Conservation (phyloP, 2,888 invertebrate genomes). For the Drosophila neoperkinsi region DNA sequence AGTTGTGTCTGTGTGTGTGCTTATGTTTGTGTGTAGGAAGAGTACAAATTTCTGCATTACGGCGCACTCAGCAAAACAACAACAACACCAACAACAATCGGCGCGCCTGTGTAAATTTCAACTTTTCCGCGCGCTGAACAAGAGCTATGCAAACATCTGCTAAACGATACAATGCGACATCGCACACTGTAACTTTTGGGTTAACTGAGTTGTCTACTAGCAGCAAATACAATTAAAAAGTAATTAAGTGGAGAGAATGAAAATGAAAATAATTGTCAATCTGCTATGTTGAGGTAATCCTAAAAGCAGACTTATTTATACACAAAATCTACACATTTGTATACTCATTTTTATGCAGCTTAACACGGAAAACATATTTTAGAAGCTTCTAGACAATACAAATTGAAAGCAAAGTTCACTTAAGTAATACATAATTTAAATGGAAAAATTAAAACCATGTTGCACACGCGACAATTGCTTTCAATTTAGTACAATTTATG, state of each 20-base stretch:
- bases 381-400: neutral
- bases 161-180: slow-evolving; percentile 18
- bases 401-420: neutral
- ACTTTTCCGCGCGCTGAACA: slow-evolving; percentile 66
- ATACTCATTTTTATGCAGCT: neutral
- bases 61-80: slow-evolving; percentile 48
- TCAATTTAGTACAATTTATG: neutral
- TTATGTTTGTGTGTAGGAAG: slow-evolving; percentile 25
- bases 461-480: no score
- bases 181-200: slow-evolving; percentile 19
- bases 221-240: slow-evolving; percentile 11
- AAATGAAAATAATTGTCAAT: neutral
- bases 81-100: slow-evolving; percentile 5
- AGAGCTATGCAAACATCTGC: slow-evolving; percentile 67
- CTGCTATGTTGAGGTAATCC: neutral
- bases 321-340: neutral
- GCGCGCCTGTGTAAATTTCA: slow-evolving; percentile 67
- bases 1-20: slow-evolving; percentile 1
- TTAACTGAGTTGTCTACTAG: slow-evolving; percentile 13
- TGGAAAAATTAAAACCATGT: neutral
- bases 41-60: slow-evolving; percentile 76
- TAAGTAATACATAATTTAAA: neutral
- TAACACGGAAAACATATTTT: neutral
- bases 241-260: neutral
- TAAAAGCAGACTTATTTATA: neutral